phyloP scores from a whole-genome alignment of 92 coral and sea anemone species.

The Epizoanthus illoricatus region DNA sequence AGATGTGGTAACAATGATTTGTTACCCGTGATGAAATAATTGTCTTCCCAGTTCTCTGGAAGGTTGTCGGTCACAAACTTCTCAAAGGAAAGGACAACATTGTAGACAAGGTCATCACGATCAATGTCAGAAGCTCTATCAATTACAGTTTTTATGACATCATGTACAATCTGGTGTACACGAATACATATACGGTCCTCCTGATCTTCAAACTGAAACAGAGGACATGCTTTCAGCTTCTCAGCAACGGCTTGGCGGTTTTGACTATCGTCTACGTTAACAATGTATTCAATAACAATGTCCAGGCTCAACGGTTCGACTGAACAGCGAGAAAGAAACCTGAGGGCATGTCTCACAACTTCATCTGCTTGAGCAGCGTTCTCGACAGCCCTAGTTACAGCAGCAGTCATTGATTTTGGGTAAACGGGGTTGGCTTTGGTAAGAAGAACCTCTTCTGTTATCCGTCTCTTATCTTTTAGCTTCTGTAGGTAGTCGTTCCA shows the following conservation, averaged over 20 bases:
- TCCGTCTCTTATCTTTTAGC: no score
- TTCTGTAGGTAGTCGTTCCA: constrained; percentile 28
- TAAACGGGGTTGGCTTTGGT: no score
- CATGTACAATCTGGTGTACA: neutral
- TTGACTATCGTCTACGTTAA: neutral
- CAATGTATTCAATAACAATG: neutral
- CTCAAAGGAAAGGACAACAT: neutral
- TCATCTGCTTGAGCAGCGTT: neutral
- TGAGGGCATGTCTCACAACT: neutral
- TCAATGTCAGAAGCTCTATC: neutral
- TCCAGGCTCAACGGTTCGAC: neutral
- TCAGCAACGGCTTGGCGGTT: neutral
- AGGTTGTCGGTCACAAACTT: neutral
- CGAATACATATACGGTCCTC: neutral
- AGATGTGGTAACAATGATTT: neutral
- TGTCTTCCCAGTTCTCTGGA: neutral
- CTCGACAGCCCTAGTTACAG: no score
- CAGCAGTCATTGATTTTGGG: no score
- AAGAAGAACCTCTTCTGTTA: no score
- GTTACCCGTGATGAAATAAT: neutral
- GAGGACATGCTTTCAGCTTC: neutral
- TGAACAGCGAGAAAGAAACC: neutral
- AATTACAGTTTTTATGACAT: neutral
- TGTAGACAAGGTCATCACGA: neutral
- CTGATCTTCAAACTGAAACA: neutral